These are phyloP conservation scores for Sminthurinus aureus DNA, from an alignment of 2,888 invertebrate genomes.

Conservation along the genomic window DNA sequence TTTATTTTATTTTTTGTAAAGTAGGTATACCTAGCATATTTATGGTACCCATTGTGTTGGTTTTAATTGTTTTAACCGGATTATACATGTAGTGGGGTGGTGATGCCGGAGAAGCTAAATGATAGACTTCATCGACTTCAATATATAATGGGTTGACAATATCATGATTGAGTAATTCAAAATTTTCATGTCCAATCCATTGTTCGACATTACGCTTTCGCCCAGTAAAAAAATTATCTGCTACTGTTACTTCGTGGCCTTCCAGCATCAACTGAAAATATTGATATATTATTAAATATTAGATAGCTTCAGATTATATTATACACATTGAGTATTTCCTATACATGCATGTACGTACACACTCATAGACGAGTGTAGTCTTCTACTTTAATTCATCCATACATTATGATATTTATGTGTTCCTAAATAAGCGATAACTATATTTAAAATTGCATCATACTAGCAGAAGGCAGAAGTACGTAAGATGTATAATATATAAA, in stretches of 20 bases:
- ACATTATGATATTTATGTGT: too few species aligned
- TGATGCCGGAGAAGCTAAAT: conserved; percentile 97
- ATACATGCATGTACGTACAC: too few species aligned
- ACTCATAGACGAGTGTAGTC: too few species aligned
- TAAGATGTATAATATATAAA: too few species aligned
- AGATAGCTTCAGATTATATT: too few species aligned
- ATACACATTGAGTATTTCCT: too few species aligned
- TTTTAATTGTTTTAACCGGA: conserved; percentile 99
- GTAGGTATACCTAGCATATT: conserved; percentile 92
- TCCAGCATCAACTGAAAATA: conserved; percentile 78
- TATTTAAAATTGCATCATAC: too few species aligned
- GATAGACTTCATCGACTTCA: conserved; percentile 98
- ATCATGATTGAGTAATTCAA: conserved; percentile 98
- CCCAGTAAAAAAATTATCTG: conserved; percentile 98
- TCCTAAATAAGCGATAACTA: too few species aligned
- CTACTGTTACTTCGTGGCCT: conserved; percentile 96
- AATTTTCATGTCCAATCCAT: conserved; percentile 99
- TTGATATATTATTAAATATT: too few species aligned
- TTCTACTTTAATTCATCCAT: too few species aligned
- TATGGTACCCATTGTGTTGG: conserved; percentile 95
- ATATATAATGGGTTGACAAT: conserved; percentile 97
- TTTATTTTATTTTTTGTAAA: too few species aligned
- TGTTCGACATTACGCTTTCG: conserved; percentile 96
- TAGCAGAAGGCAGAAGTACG: too few species aligned
- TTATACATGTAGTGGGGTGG: conserved; percentile 99